Evolutionary conservation across 2,113 vertebrate species (phyloP).

Genomic region (Rostratula benghalensis): DNA sequence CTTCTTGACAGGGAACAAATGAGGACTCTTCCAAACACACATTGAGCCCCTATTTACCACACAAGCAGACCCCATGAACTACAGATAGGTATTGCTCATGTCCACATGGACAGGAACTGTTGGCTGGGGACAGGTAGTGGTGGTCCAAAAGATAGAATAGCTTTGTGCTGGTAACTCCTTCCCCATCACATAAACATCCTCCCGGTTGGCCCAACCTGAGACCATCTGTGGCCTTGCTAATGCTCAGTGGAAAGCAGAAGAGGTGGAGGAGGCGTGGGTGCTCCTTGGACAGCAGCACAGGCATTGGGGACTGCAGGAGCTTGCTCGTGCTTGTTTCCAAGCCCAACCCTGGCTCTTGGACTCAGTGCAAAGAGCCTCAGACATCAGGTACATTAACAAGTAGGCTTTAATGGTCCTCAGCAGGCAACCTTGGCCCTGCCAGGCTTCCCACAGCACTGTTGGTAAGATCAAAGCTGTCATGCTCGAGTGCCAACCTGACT

Average conservation of each 20-base stretch:
- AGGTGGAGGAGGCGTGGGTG: background rate
- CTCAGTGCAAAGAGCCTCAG: background rate
- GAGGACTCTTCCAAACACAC: background rate
- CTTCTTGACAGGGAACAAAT: background rate
- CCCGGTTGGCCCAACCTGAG: background rate
- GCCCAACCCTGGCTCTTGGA: background rate
- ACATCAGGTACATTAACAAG: background rate
- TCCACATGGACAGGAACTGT: background rate
- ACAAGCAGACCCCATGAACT: background rate
- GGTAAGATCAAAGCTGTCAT: constrained; percentile 13
- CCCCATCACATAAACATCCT: background rate
- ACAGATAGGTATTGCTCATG: background rate
- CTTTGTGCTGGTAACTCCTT: background rate
- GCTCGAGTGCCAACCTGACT: background rate
- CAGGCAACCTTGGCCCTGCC: constrained; percentile 4
- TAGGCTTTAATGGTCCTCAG: constrained; percentile 31
- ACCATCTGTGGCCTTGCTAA: background rate
- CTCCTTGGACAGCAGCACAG: background rate
- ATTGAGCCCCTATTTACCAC: background rate
- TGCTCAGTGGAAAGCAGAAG: background rate
- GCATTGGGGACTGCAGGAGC: background rate
- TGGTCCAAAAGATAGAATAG: background rate
- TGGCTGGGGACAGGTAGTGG: background rate
- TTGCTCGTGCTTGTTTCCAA: background rate
- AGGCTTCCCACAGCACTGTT: background rate